phyloP scores from a whole-genome alignment of 2,797 vertebrate species.

The Poecilia velifera region DNA sequence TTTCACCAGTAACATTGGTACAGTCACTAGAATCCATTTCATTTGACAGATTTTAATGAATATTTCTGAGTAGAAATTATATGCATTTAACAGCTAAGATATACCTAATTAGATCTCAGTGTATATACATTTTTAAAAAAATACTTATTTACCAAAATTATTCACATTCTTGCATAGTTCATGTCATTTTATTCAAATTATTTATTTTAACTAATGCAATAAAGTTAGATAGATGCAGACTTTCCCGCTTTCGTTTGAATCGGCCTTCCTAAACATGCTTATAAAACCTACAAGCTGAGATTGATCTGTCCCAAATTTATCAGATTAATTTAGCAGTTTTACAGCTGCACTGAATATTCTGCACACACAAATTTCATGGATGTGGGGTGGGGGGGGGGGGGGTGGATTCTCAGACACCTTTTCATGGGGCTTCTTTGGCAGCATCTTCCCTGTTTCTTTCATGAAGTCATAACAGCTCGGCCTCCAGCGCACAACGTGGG shows the following conservation, averaged over 20 bases:
- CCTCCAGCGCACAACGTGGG: neutral
- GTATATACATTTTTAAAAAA: neutral
- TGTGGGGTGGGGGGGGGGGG: no score
- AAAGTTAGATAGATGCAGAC: neutral
- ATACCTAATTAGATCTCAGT: neutral
- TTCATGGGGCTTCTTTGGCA: neutral
- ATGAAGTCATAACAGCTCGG: neutral
- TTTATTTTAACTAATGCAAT: neutral
- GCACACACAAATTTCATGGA: neutral
- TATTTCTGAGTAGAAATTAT: neutral
- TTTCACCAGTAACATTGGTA: neutral
- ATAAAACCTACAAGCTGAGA: neutral
- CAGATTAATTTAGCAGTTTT: neutral
- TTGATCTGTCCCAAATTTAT: neutral
- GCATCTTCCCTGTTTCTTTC: neutral
- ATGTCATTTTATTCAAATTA: neutral
- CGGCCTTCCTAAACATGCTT: neutral
- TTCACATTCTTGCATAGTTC: neutral
- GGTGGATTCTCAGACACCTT: neutral
- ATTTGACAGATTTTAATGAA: neutral
- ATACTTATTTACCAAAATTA: neutral
- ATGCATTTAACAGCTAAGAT: neutral
- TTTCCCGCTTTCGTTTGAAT: neutral
- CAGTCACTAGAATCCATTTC: neutral
- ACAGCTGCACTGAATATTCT: neutral